These are phyloP conservation scores for Myiozetetes cayanensis DNA, from an alignment of 2,113 vertebrate genomes.

Conservation along the genomic window DNA sequence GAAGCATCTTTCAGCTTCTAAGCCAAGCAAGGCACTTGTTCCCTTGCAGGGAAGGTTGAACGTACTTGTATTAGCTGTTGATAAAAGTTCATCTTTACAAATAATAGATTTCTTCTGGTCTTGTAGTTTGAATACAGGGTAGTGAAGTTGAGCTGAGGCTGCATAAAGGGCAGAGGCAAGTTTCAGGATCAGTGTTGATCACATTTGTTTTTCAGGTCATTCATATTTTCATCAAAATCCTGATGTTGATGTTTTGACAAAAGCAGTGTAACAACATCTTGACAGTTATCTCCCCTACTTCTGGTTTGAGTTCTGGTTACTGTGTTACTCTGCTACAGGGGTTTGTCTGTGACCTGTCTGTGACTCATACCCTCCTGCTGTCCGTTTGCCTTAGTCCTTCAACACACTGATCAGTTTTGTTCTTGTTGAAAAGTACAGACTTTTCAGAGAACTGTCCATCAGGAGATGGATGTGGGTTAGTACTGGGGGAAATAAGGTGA, in stretches of 20 bases:
- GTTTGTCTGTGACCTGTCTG: background rate
- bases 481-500: fast-evolving
- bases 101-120: background rate
- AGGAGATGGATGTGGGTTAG: fast-evolving
- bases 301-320: background rate
- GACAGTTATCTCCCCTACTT: background rate
- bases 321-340: background rate
- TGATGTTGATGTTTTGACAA: background rate
- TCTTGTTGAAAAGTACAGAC: background rate
- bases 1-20: background rate
- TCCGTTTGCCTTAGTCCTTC: background rate
- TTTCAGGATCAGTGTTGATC: background rate
- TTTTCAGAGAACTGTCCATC: background rate
- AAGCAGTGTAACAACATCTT: background rate
- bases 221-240: background rate
- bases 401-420: background rate
- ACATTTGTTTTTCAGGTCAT: background rate
- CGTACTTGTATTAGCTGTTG: background rate
- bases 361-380: fast-evolving
- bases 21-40: background rate
- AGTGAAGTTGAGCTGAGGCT: background rate
- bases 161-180: fast-evolving
- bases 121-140: background rate
- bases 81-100: background rate
- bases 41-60: background rate